phyloP scores from a whole-genome alignment of 1,140 invertebrate species.

The Philotrypesis tridentata region DNA sequence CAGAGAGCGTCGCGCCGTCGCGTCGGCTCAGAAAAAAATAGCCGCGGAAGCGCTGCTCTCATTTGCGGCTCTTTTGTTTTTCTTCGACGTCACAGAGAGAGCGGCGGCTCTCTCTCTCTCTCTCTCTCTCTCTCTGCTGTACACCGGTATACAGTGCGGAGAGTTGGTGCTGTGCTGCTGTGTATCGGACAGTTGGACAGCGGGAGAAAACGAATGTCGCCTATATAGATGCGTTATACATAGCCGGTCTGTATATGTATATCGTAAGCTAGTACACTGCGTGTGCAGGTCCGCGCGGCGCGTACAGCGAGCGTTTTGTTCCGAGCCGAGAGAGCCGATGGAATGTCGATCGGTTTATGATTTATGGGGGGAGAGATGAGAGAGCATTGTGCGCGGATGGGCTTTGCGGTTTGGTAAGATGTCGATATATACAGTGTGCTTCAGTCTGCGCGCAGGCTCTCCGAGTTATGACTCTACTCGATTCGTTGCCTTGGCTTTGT shows the following conservation, averaged over 20 bases:
- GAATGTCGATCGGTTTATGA: slow-evolving; percentile 11
- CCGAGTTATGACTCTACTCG: neutral
- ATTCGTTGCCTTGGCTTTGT: too few species aligned
- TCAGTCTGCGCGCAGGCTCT: neutral
- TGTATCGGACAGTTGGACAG: neutral
- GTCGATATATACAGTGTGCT: neutral
- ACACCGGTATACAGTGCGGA: neutral
- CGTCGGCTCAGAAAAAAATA: neutral
- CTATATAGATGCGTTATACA: too few species aligned
- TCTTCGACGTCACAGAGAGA: too few species aligned
- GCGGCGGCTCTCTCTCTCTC: too few species aligned
- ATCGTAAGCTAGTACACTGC: too few species aligned
- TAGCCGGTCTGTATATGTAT: neutral
- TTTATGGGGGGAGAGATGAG: neutral
- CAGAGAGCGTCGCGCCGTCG: too few species aligned
- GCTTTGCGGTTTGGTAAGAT: slow-evolving; percentile 11
- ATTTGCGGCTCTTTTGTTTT: neutral
- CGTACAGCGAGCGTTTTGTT: neutral
- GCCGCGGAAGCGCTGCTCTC: neutral
- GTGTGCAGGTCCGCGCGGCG: too few species aligned
- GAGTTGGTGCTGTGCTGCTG: neutral
- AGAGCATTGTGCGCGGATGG: neutral
- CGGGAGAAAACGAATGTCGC: neutral
- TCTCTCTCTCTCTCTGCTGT: too few species aligned
- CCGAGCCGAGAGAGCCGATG: neutral